These are phyloP conservation scores for Cheilosia scutellata DNA, from an alignment of 2,888 invertebrate genomes.

Conservation along the genomic window DNA sequence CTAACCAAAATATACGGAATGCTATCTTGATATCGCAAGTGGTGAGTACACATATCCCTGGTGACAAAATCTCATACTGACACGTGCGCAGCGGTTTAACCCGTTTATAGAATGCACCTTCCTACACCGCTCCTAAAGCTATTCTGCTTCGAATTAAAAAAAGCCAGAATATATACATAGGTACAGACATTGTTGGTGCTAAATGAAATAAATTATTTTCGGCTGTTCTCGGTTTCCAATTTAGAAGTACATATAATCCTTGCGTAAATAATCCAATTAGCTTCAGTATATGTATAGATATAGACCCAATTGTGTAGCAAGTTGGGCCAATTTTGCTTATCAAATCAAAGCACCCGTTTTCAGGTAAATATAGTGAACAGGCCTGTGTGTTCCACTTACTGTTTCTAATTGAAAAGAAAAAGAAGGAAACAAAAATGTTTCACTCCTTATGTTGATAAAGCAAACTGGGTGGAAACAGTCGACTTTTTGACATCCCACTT, in stretches of 20 bases:
- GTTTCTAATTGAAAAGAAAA: neutral
- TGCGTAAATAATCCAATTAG: conserved; percentile 16
- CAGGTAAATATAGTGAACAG: neutral
- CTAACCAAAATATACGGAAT: no score
- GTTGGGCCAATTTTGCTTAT: neutral
- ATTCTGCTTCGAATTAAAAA: neutral
- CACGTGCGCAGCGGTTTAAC: neutral
- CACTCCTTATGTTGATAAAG: conserved; percentile 9
- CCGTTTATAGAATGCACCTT: neutral
- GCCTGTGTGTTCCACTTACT: neutral
- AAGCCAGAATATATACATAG: neutral
- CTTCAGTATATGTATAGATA: neutral
- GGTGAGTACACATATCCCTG: no score
- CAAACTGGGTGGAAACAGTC: conserved; percentile 23
- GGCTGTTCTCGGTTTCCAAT: neutral
- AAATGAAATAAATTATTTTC: neutral
- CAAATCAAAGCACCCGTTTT: neutral
- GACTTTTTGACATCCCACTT: conserved; percentile 37
- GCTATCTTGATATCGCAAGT: no score
- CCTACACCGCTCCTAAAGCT: neutral
- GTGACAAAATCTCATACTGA: no score
- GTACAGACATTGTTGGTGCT: neutral
- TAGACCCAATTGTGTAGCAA: neutral
- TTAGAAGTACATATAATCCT: neutral
- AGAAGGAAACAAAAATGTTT: neutral